Conservation (phyloP, 2,888 invertebrate species). For the Empis livida region DNA sequence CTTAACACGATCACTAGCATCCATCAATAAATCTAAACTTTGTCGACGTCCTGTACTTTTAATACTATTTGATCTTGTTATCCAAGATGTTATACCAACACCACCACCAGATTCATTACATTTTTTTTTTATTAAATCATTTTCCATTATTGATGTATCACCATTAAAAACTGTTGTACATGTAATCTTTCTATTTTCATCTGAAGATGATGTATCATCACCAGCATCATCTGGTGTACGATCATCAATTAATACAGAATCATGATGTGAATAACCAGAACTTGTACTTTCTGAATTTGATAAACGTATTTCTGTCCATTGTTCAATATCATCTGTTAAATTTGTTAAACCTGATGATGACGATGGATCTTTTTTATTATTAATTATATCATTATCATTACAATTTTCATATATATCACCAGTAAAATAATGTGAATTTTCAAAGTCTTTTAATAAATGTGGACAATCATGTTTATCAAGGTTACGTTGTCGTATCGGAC, state of each 20-base stretch:
- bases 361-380: not conserved
- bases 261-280: conserved; percentile 31
- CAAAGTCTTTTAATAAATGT: conserved; percentile 33
- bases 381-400: not conserved
- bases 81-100: conserved; percentile 21
- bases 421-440: conserved; percentile 16
- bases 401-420: conserved; percentile 19
- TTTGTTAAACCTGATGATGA: conserved; percentile 7
- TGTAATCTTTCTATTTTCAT: conserved; percentile 32
- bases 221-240: conserved; percentile 6
- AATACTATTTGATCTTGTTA: conserved; percentile 32
- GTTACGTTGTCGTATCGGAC: conserved; percentile 26
- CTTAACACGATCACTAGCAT: conserved; percentile 68
- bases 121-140: conserved; percentile 33
- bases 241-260: conserved; percentile 24
- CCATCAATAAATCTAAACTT: conserved; percentile 62
- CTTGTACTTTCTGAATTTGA: conserved; percentile 35
- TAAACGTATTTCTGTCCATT: conserved; percentile 35
- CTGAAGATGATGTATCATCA: conserved; percentile 28
- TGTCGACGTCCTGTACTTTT: conserved; percentile 43
- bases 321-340: conserved; percentile 29
- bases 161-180: conserved; percentile 30
- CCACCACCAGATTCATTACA: conserved; percentile 38
- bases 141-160: conserved; percentile 20
- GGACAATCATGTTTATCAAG: conserved; percentile 32